phyloP scores from a whole-genome alignment of 2,797 vertebrate species.

The Lagocephalus sceleratus region DNA sequence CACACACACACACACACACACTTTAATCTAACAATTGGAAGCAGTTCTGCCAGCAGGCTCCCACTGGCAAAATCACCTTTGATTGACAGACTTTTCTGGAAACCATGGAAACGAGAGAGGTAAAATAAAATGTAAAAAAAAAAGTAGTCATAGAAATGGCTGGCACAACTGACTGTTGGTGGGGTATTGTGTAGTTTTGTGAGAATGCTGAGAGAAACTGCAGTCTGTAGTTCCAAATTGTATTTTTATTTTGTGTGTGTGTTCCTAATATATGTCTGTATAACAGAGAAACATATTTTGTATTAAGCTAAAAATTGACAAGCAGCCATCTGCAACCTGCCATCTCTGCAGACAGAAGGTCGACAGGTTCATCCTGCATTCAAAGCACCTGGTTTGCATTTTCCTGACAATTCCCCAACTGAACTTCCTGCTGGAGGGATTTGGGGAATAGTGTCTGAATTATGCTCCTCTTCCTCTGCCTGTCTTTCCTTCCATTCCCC shows the following conservation, averaged over 20 bases:
- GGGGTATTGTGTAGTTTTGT: conserved; percentile 24
- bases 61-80: conserved; percentile 23
- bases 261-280: conserved; percentile 47
- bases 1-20: neutral
- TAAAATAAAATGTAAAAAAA: conserved; percentile 6
- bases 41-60: conserved; percentile 14
- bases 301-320: conserved; percentile 55
- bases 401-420: neutral
- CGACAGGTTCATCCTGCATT: conserved; percentile 53
- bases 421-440: too few relatives aligned
- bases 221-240: conserved; percentile 25
- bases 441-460: too few relatives aligned
- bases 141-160: conserved; percentile 28
- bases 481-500: too few relatives aligned
- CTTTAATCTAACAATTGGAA: neutral
- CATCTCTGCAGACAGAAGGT: conserved; percentile 61
- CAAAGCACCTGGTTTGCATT: conserved; percentile 56
- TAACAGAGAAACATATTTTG: conserved; percentile 48
- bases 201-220: conserved; percentile 10
- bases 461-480: too few relatives aligned
- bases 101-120: conserved; percentile 41
- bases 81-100: conserved; percentile 34
- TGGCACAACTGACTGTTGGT: conserved; percentile 33
- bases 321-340: conserved; percentile 60
- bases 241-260: conserved; percentile 24